phyloP scores from a whole-genome alignment of 2,113 vertebrate genomes.

The Lathamus discolor region DNA sequence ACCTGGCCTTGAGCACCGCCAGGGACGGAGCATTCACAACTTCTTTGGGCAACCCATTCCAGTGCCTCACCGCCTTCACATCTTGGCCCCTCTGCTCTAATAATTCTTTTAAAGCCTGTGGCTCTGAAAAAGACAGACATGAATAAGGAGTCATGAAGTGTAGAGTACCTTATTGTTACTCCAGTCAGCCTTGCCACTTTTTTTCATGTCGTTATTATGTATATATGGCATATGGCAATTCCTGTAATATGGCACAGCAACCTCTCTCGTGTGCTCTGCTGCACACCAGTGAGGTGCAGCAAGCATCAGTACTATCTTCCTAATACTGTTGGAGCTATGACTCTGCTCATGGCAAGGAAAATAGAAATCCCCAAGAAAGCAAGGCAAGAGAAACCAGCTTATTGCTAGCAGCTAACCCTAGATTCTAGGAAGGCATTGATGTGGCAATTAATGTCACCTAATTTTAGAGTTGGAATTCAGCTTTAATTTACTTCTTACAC shows the following conservation, averaged over 20 bases:
- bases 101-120: neutral
- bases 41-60: too few relatives aligned
- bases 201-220: neutral
- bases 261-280: neutral
- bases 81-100: neutral
- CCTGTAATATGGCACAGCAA: neutral
- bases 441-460: neutral
- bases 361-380: neutral
- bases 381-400: neutral
- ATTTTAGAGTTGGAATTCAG: neutral
- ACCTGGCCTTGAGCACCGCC: too few relatives aligned
- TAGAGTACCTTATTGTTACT: neutral
- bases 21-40: too few relatives aligned
- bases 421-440: neutral
- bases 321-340: fast-evolving
- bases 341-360: neutral
- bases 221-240: neutral
- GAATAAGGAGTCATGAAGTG: neutral
- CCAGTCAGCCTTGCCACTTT: neutral
- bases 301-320: neutral
- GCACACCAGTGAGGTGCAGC: neutral
- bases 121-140: neutral
- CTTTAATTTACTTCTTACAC: neutral
- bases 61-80: too few relatives aligned
- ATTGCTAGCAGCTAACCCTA: neutral